Percentiles rank a stretch among this genome's conserved stretches.
These are phyloP conservation scores for Ditylenchus dipsaci DNA, from an alignment of 1,140 invertebrate species.

Conservation along the genomic window DNA sequence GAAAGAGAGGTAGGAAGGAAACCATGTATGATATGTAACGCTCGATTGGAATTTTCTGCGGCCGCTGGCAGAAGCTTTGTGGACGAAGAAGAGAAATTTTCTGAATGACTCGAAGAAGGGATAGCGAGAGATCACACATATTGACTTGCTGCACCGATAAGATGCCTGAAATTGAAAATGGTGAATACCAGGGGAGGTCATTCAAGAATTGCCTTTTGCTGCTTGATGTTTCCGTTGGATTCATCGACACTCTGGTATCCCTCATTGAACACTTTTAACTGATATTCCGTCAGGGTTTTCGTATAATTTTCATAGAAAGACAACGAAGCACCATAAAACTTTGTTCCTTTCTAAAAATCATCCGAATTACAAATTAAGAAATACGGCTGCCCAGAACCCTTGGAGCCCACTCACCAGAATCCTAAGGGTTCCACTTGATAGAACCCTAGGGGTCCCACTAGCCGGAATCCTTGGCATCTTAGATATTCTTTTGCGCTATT, in stretches of 20 bases:
- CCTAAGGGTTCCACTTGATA: too few species aligned
- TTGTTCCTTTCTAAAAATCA: conserved; percentile 46
- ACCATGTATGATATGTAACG: conserved; percentile 63
- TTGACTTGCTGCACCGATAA: conserved; percentile 84
- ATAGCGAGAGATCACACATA: conserved; percentile 90
- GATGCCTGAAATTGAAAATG: conserved; percentile 58
- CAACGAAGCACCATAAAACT: conserved; percentile 82
- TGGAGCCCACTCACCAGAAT: too few species aligned
- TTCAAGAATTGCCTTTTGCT: background rate
- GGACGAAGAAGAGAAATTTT: conserved; percentile 72
- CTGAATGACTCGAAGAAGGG: conserved; percentile 97
- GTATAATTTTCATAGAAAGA: conserved; percentile 87
- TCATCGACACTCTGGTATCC: too few species aligned
- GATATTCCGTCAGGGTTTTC: conserved; percentile 68
- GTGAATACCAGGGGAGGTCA: too few species aligned
- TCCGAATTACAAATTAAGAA: too few species aligned
- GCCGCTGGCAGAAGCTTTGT: conserved; percentile 74
- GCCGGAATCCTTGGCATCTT: too few species aligned
- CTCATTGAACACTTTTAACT: conserved; percentile 67
- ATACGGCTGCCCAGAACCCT: too few species aligned
- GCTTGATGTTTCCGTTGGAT: too few species aligned
- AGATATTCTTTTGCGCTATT: too few species aligned
- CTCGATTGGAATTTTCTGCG: conserved; percentile 81
- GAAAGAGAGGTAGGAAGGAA: background rate
- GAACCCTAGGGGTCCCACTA: too few species aligned